These are phyloP conservation scores for Netelia fuscicornis DNA, from an alignment of 2,888 invertebrate species.

Conservation along the genomic window DNA sequence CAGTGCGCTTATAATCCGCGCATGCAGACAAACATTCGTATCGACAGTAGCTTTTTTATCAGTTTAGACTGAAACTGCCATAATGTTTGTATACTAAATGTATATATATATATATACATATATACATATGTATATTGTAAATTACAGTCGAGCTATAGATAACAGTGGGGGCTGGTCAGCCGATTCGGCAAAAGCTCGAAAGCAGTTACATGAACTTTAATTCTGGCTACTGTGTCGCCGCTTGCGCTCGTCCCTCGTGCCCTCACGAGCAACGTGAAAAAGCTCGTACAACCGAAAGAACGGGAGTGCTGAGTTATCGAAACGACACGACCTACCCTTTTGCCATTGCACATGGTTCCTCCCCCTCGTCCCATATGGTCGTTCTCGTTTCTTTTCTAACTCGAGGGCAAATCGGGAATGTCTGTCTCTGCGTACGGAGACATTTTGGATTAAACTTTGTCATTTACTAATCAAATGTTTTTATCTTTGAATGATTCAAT, in stretches of 20 bases:
- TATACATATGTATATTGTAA: conserved; percentile 24
- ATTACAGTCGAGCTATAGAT: neutral
- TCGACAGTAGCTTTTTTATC: conserved; percentile 28
- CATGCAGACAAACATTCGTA: neutral
- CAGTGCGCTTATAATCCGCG: conserved; percentile 25
- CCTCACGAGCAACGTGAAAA: conserved; percentile 38
- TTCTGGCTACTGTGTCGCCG: conserved; percentile 46
- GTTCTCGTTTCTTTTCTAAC: conserved; percentile 17
- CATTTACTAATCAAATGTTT: neutral
- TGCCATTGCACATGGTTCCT: conserved; percentile 37
- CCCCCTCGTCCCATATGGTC: conserved; percentile 7
- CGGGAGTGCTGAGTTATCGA: conserved; percentile 44
- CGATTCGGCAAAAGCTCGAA: conserved; percentile 53
- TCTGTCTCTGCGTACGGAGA: neutral
- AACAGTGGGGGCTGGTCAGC: conserved; percentile 29
- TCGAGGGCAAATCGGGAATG: neutral
- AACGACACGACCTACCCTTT: conserved; percentile 29
- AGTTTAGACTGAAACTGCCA: conserved; percentile 35
- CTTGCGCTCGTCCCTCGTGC: conserved; percentile 26
- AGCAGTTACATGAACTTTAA: conserved; percentile 65
- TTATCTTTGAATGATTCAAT: neutral
- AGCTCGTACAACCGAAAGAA: conserved; percentile 25
- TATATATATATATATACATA: neutral
- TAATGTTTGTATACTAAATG: neutral
- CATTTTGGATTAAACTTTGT: conserved; percentile 2